These are phyloP conservation scores for Centropyge bicolor DNA, from an alignment of 2,797 vertebrate species.

Conservation along the genomic window DNA sequence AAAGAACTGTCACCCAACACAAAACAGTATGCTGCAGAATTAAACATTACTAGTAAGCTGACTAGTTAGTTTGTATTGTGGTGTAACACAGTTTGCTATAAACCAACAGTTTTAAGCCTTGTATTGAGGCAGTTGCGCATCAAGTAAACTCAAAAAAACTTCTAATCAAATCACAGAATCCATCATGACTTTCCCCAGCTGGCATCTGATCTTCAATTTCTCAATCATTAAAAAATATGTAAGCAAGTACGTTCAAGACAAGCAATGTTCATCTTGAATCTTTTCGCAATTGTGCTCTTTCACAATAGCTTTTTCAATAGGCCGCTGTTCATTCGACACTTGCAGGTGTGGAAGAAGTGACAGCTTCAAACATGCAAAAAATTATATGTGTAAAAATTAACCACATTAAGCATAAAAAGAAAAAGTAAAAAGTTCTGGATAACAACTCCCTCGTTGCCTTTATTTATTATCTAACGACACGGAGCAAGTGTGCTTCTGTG, in stretches of 20 bases:
- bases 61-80: neutral
- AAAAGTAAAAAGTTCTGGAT: neutral
- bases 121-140: neutral
- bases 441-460: neutral
- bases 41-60: neutral
- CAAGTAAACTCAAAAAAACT: neutral
- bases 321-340: constrained; percentile 20
- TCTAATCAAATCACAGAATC: neutral
- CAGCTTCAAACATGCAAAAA: neutral
- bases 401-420: neutral
- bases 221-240: constrained; percentile 28
- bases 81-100: neutral
- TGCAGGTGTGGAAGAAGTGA: neutral
- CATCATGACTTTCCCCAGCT: neutral
- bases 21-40: neutral
- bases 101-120: neutral
- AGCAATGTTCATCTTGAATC: constrained; percentile 20
- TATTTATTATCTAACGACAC: constrained; percentile 24
- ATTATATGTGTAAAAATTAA: neutral
- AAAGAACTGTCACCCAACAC: neutral
- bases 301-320: constrained; percentile 39
- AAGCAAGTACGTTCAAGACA: constrained; percentile 69
- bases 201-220: constrained; percentile 42
- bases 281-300: constrained; percentile 30
- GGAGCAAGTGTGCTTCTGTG: neutral